Evolutionary conservation across 1,140 invertebrate species (phyloP).

Genomic region (Drosophila ogumai): DNA sequence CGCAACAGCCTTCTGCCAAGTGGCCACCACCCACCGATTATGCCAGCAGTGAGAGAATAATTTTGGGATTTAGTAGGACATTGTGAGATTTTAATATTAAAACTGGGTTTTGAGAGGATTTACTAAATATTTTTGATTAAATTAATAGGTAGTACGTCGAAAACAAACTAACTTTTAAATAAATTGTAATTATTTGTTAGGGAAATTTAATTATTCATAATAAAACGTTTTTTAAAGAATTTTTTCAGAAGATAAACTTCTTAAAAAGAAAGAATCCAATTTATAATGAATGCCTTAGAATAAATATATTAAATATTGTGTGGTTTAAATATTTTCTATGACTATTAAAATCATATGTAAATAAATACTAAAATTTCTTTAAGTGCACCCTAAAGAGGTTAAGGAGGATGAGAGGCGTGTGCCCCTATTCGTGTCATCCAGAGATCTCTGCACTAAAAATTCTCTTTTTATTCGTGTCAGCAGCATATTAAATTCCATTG

Average conservation of each 20-base stretch:
- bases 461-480: slow-evolving; percentile 45
- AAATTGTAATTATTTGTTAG: not conserved
- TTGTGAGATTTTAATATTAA: not conserved
- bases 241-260: not conserved
- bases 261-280: not conserved
- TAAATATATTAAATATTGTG: too few relatives aligned
- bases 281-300: not conserved
- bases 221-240: too few relatives aligned
- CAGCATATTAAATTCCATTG: slow-evolving; percentile 61
- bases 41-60: slow-evolving; percentile 2
- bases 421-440: slow-evolving; percentile 49
- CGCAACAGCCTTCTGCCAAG: slow-evolving; percentile 48
- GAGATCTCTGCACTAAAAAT: slow-evolving; percentile 58
- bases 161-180: not conserved
- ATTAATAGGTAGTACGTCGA: not conserved
- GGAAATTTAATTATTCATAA: too few relatives aligned
- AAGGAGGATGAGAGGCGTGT: slow-evolving; percentile 3
- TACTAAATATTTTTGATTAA: not conserved
- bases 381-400: slow-evolving; percentile 6
- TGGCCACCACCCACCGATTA: slow-evolving; percentile 56
- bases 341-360: not conserved
- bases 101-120: not conserved
- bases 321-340: too few relatives aligned
- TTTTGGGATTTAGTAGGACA: not conserved
- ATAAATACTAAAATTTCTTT: not conserved